These are phyloP conservation scores for Pleuronectes platessa DNA, from an alignment of 2,113 vertebrate species.

Conservation along the genomic window DNA sequence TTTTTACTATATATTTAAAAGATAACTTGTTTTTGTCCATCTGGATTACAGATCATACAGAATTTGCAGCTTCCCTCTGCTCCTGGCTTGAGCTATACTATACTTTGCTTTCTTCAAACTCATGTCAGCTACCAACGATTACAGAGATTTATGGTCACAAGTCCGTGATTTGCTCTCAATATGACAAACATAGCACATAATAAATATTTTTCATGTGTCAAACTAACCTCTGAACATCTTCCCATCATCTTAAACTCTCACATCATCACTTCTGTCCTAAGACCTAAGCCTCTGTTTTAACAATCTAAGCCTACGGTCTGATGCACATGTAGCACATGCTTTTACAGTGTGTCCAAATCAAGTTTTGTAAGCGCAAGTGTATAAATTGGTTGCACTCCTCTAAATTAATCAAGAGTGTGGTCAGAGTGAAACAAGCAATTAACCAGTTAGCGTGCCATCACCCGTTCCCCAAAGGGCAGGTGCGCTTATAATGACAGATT, in stretches of 20 bases:
- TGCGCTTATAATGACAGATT: not conserved
- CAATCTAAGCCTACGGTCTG: not conserved
- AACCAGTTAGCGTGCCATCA: not conserved
- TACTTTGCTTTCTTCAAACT: too few relatives aligned
- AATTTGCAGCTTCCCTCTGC: too few relatives aligned
- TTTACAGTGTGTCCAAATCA: not conserved
- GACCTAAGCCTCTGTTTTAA: not conserved
- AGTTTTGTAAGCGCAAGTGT: not conserved
- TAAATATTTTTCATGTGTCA: not conserved
- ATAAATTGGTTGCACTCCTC: too few relatives aligned
- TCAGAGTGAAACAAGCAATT: too few relatives aligned
- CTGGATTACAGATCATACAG: too few relatives aligned
- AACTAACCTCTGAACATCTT: conserved; percentile 1
- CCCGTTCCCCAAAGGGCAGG: not conserved
- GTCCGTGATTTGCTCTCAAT: not conserved
- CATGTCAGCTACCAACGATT: not conserved
- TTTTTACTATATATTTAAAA: too few relatives aligned
- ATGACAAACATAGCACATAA: not conserved
- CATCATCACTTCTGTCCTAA: not conserved
- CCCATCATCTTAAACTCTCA: not conserved
- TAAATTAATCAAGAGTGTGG: too few relatives aligned
- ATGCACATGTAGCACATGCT: not conserved
- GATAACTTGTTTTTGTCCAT: too few relatives aligned
- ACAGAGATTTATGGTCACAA: not conserved
- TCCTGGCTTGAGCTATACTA: too few relatives aligned